Percentiles rank a stretch among this genome's conserved stretches.
These are phyloP conservation scores for Lepus townsendii DNA, from an alignment of 2,797 vertebrate species.

Conservation along the genomic window DNA sequence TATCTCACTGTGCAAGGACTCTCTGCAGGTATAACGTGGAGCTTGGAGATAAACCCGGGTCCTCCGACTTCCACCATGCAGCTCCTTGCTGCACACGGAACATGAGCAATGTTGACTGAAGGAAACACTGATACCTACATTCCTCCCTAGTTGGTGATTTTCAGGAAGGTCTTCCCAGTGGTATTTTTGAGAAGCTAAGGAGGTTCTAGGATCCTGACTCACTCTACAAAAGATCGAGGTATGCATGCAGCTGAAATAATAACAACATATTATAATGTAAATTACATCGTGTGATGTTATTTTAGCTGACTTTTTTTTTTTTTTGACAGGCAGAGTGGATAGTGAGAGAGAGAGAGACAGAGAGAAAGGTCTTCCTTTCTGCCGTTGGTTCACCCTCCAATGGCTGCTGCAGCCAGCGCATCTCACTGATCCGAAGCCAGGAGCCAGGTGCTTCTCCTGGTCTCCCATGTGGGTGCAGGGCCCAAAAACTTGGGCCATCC, in stretches of 20 bases:
- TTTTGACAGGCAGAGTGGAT: too few species aligned
- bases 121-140: neutral
- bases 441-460: too few species aligned
- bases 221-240: neutral
- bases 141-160: neutral
- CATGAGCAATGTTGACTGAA: neutral
- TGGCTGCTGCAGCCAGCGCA: too few species aligned
- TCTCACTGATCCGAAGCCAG: too few species aligned
- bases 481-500: too few species aligned
- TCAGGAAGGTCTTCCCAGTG: neutral
- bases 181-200: conserved; percentile 3
- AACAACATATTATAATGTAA: neutral
- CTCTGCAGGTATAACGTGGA: neutral
- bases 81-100: neutral
- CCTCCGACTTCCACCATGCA: neutral
- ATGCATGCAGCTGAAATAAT: neutral
- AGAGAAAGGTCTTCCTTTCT: too few species aligned
- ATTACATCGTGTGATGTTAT: neutral
- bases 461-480: too few species aligned
- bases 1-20: neutral
- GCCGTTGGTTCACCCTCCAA: too few species aligned
- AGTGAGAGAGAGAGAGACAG: too few species aligned
- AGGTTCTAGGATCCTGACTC: neutral
- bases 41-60: neutral
- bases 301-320: too few species aligned